Evolutionary conservation across 2,888 invertebrate species (phyloP).

Genomic region (Bugula neritina): DNA sequence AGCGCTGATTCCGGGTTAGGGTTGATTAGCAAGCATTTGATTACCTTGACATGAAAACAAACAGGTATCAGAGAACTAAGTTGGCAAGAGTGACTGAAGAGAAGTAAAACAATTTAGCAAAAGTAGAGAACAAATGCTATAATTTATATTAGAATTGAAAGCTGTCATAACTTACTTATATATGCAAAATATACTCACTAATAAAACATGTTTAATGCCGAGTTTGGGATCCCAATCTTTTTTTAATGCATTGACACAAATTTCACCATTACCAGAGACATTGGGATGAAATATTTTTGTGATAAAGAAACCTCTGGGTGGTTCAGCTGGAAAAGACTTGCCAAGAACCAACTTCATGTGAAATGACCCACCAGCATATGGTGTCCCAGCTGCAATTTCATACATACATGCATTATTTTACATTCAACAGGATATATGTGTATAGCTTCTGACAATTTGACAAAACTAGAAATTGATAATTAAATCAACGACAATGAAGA

Average conservation of each 20-base stretch:
- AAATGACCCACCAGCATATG: constrained; percentile 82
- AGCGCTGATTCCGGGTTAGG: constrained; percentile 95
- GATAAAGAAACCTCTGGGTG: constrained; percentile 83
- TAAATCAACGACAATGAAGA: no score
- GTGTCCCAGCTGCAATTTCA: constrained; percentile 72
- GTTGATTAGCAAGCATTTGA: constrained; percentile 90
- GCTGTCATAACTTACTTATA: no score
- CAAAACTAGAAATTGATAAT: no score
- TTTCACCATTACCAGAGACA: constrained; percentile 83
- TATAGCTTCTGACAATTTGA: no score
- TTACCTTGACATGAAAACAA: constrained; percentile 61
- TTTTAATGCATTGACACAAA: constrained; percentile 91
- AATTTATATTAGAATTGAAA: no score
- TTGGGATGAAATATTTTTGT: constrained; percentile 97
- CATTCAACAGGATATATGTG: no score
- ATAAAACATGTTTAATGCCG: constrained; percentile 86
- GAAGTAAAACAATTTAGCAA: no score
- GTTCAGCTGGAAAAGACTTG: constrained; percentile 83
- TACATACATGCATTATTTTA: no score
- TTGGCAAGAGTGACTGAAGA: no score
- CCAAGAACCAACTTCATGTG: constrained; percentile 81
- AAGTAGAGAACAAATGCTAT: no score
- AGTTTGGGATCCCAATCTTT: constrained; percentile 94
- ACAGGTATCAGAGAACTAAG: no score
- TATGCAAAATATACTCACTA: constrained; percentile 63